These are phyloP conservation scores for Poeciliopsis retropinna DNA, from an alignment of 2,113 vertebrate species.

Conservation along the genomic window DNA sequence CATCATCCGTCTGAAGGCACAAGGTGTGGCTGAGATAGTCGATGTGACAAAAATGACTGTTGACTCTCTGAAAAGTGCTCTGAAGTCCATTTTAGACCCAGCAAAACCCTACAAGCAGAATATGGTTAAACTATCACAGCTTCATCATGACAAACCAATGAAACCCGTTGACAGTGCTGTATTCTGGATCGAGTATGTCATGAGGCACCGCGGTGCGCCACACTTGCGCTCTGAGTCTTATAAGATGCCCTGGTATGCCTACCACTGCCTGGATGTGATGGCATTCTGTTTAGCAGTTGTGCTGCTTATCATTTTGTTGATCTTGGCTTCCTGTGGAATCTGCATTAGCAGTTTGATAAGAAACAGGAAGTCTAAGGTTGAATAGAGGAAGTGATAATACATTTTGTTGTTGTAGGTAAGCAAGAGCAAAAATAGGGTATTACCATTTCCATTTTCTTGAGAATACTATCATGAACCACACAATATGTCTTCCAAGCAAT, in stretches of 20 bases:
- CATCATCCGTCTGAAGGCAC: slow-evolving; percentile 55
- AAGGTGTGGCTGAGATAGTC: slow-evolving; percentile 54
- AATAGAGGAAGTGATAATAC: slow-evolving; percentile 21
- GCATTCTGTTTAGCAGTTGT: slow-evolving; percentile 16
- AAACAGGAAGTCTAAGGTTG: slow-evolving; percentile 28
- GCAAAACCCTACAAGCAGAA: slow-evolving; percentile 63
- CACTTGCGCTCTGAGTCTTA: slow-evolving; percentile 67
- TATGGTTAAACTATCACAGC: slow-evolving; percentile 69
- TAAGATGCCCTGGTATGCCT: slow-evolving; percentile 62
- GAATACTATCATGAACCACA: no score
- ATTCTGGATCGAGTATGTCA: slow-evolving; percentile 74
- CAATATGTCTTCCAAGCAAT: no score
- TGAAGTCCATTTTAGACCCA: slow-evolving; percentile 62
- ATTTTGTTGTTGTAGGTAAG: neutral
- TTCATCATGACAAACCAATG: slow-evolving; percentile 71
- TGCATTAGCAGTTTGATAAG: slow-evolving; percentile 12
- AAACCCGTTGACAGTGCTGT: slow-evolving; percentile 64
- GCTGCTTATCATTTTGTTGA: neutral
- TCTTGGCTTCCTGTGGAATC: slow-evolving; percentile 38
- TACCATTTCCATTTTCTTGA: no score
- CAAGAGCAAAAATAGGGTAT: neutral
- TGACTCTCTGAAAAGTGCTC: slow-evolving; percentile 43
- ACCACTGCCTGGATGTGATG: slow-evolving; percentile 60
- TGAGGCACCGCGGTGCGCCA: slow-evolving; percentile 70
- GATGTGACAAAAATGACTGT: slow-evolving; percentile 57